Base-by-base conservation (phyloP, 53 echinoderm and acorn worm species). In the Paelopatides confundens region DNA sequence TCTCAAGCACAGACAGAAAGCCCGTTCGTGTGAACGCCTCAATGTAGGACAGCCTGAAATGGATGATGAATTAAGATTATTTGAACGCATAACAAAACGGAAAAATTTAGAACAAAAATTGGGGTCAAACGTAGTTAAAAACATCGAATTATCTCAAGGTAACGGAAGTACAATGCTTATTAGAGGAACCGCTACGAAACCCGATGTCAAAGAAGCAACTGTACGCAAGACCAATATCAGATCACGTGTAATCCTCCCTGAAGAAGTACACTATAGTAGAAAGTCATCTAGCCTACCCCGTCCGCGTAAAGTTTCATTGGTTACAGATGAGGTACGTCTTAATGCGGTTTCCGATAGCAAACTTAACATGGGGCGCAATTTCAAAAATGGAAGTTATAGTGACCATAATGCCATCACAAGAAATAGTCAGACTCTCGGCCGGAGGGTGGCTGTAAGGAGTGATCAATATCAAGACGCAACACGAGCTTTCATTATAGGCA, bases 21-120 rank as follows among this genome's bases (percentile, higher is more conserved):
- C 79, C 5, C 51, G 51, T 30, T 79, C 79, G 4, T 79, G 79
- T 53, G 79, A 79, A 79, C 79, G 79, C 31, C 79, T 79, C 17
- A 79, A 32, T 33, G 54, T 31, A 30, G 26, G 48, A 23, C 48
- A 33, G 2, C 29, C 54, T 1, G 51, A 79, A 51, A 51, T 5
- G 17, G 79, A 79, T 18, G 79, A 79, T 21, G 51, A 51, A 28
- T 27, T 79, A 15, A 79, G 79, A 48, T 24, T 31, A 48, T 24
- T 47, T 21, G 79, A 79, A 13, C 79, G 48, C 15, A 79, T 28
- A 4, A 32, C 79, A 30, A 79, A 79, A 48, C 13, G 79, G 3
- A 50, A 79, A 51, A 34, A 48, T 31, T 79, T 79, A 48, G 79
- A 79, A 33, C 33, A 51, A 50, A 53, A 30, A 17, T 28, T 78